phyloP scores from a whole-genome alignment of 2,113 vertebrate genomes.

The Hystrix brachyura region DNA sequence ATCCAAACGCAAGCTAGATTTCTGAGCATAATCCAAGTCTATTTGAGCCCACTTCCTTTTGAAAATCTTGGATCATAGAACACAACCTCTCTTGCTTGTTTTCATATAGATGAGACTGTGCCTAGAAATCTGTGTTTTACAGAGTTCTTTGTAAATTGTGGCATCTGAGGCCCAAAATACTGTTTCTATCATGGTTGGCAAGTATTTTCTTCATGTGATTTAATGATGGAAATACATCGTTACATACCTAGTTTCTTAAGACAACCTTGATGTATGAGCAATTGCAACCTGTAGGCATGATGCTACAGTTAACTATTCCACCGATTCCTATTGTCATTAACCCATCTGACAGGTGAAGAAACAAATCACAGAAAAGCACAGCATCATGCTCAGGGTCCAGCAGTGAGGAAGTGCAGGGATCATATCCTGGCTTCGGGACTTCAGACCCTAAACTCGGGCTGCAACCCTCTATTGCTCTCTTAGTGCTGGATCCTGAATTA shows the following conservation, averaged over 20 bases:
- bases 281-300: rapidly evolving
- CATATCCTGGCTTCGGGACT: neutral
- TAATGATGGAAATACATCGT: rapidly evolving
- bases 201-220: neutral
- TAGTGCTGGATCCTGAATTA: neutral
- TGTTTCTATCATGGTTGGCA: neutral
- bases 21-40: neutral
- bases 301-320: neutral
- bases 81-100: neutral
- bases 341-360: neutral
- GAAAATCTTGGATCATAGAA: too few relatives aligned
- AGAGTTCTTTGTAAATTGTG: neutral
- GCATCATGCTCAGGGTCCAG: neutral
- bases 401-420: rapidly evolving
- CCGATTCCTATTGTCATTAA: too few relatives aligned
- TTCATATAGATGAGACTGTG: neutral
- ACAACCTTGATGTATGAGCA: neutral
- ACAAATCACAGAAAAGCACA: neutral
- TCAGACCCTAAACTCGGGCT: neutral
- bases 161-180: neutral
- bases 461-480: neutral
- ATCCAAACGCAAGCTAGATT: neutral
- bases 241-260: neutral
- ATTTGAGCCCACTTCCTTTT: neutral
- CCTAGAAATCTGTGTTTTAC: neutral